Percentiles rank a stretch among this genome's conserved stretches.
phyloP scores from a whole-genome alignment of 1,140 invertebrate species.

The Grapholita molesta region DNA sequence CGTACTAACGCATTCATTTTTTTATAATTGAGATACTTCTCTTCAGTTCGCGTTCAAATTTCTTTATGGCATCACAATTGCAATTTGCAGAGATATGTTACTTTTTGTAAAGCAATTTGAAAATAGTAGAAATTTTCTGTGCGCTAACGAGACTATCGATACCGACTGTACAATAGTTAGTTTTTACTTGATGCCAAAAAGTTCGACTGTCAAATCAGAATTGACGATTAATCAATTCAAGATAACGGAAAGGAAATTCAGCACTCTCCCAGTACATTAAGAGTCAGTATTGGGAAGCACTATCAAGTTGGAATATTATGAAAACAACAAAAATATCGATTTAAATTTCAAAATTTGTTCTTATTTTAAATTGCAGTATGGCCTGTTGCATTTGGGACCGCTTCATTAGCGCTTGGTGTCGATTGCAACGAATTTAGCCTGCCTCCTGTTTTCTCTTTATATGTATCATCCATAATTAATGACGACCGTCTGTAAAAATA shows the following conservation, averaged over 20 bases:
- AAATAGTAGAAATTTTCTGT: too few relatives aligned
- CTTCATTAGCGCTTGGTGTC: slow-evolving; percentile 55
- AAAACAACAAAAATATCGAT: slow-evolving; percentile 30
- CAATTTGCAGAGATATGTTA: too few relatives aligned
- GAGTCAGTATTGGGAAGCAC: slow-evolving; percentile 15
- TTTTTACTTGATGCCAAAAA: slow-evolving; percentile 13
- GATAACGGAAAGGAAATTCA: neutral
- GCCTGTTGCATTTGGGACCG: slow-evolving; percentile 37
- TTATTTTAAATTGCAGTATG: slow-evolving; percentile 33
- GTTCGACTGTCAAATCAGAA: neutral
- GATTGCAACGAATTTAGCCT: slow-evolving; percentile 34
- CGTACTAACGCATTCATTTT: too few relatives aligned
- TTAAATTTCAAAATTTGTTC: slow-evolving; percentile 40
- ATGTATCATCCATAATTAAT: slow-evolving; percentile 56
- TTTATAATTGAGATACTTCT: too few relatives aligned
- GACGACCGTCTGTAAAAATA: slow-evolving; percentile 29
- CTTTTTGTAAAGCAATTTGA: too few relatives aligned
- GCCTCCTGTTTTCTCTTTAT: slow-evolving; percentile 34
- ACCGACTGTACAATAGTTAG: neutral
- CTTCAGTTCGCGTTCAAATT: too few relatives aligned
- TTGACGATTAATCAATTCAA: slow-evolving; percentile 12
- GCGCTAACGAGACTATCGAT: too few relatives aligned
- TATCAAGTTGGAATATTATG: slow-evolving; percentile 22
- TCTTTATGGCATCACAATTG: too few relatives aligned
- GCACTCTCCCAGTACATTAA: neutral